phyloP scores from a whole-genome alignment of 2,113 vertebrate genomes.

The Herpailurus yagouaroundi region DNA sequence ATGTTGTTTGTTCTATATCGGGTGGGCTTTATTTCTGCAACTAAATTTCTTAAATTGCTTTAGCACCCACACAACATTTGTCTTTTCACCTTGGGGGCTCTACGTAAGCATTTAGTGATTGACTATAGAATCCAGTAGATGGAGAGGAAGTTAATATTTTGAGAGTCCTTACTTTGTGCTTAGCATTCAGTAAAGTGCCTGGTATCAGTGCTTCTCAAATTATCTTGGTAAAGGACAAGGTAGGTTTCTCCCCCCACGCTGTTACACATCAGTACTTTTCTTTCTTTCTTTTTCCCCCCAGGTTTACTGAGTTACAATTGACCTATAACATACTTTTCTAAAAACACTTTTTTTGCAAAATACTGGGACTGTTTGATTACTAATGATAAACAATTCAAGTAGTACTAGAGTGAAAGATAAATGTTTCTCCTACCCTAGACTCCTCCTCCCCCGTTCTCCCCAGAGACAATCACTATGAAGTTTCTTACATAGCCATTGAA shows the following conservation, averaged over 20 bases:
- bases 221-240: background rate
- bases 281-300: background rate
- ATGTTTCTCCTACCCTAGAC: background rate
- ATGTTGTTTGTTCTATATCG: background rate
- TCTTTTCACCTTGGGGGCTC: background rate
- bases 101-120: background rate
- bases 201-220: background rate
- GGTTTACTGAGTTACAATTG: background rate
- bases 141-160: background rate
- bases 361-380: background rate
- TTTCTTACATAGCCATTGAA: background rate
- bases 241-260: background rate
- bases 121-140: background rate
- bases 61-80: no score
- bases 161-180: background rate
- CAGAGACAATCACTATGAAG: background rate
- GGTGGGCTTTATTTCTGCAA: background rate
- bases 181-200: background rate
- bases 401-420: background rate
- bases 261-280: background rate
- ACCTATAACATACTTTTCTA: background rate
- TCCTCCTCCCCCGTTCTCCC: background rate
- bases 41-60: background rate
- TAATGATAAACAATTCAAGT: conserved; percentile 1
- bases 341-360: background rate